A percentile compares a stretch with the other conserved stretches of the same genome.
Conservation (phyloP, 2,113 vertebrate genomes). For the Aphyosemion australe region DNA sequence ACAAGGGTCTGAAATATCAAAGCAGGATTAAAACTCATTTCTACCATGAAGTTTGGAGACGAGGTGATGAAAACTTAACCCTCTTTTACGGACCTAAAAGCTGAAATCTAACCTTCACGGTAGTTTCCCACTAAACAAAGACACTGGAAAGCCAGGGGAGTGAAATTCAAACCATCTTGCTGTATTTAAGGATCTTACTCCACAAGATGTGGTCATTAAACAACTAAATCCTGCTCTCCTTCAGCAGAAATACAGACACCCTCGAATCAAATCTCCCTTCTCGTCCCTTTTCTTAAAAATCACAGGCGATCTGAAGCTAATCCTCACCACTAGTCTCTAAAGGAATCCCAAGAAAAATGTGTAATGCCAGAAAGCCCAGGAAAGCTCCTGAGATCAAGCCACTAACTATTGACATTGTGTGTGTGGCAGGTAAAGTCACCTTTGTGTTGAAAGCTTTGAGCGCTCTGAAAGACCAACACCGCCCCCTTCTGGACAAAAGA, state of each 20-base stretch:
- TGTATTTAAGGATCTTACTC: not conserved
- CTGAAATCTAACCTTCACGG: not conserved
- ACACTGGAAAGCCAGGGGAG: not conserved
- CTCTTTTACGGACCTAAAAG: no score
- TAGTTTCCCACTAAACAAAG: not conserved
- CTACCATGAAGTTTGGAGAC: no score
- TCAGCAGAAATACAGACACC: constrained; percentile 24
- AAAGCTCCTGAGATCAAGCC: constrained; percentile 62
- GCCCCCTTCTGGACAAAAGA: constrained; percentile 54
- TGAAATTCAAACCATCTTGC: not conserved
- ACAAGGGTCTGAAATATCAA: constrained; percentile 40
- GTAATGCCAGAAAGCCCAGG: constrained; percentile 52
- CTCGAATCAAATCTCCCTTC: constrained; percentile 18
- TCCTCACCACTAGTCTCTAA: constrained; percentile 40
- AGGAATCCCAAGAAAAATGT: constrained; percentile 17
- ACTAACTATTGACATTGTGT: constrained; percentile 55
- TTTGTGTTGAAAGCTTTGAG: constrained; percentile 6
- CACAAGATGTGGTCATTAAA: constrained; percentile 19
- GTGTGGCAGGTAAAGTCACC: constrained; percentile 63
- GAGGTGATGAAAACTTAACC: no score
- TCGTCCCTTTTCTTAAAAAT: constrained; percentile 33
- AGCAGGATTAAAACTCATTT: not conserved
- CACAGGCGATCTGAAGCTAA: constrained; percentile 51
- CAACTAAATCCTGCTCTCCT: constrained; percentile 30
- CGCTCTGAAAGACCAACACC: constrained; percentile 45